Evolutionary conservation across 2,797 vertebrate genomes (phyloP).

Genomic region (Notoglanidium macrostoma): DNA sequence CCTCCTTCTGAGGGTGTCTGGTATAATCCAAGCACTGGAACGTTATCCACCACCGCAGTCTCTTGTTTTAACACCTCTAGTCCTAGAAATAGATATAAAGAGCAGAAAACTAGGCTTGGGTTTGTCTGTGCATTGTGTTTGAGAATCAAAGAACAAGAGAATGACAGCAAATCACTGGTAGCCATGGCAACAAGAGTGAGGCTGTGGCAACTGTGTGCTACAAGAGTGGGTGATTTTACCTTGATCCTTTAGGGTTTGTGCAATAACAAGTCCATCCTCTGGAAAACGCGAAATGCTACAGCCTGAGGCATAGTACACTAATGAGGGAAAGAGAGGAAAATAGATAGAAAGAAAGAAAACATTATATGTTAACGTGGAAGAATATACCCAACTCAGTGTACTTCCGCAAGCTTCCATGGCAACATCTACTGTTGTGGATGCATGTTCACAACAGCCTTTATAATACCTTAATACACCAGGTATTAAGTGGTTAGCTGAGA

Average conservation of each 20-base stretch:
- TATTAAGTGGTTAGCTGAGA: background rate
- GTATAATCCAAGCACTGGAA: constrained; percentile 93
- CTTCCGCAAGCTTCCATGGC: too few relatives aligned
- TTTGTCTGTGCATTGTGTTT: background rate
- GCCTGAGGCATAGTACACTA: constrained; percentile 98
- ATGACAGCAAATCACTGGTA: constrained; percentile 25
- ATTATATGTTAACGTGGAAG: background rate
- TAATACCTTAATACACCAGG: background rate
- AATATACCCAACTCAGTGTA: background rate
- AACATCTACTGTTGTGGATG: too few relatives aligned
- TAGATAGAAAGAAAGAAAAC: constrained; percentile 34
- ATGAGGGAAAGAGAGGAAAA: constrained; percentile 8
- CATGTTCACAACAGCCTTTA: too few relatives aligned
- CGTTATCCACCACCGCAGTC: constrained; percentile 86
- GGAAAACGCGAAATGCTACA: constrained; percentile 97
- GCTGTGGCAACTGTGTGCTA: constrained; percentile 29
- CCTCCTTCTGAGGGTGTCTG: constrained; percentile 89
- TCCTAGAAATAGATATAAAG: constrained; percentile 72
- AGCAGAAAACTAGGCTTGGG: constrained; percentile 5
- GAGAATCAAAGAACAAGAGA: constrained; percentile 13
- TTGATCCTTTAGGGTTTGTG: constrained; percentile 97
- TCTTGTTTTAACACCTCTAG: constrained; percentile 97
- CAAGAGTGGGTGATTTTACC: constrained; percentile 73
- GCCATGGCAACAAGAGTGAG: constrained; percentile 49
- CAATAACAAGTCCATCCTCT: constrained; percentile 93